Evolutionary conservation across 2,113 vertebrate species (phyloP).

Genomic region (Aptenodytes forsteri): DNA sequence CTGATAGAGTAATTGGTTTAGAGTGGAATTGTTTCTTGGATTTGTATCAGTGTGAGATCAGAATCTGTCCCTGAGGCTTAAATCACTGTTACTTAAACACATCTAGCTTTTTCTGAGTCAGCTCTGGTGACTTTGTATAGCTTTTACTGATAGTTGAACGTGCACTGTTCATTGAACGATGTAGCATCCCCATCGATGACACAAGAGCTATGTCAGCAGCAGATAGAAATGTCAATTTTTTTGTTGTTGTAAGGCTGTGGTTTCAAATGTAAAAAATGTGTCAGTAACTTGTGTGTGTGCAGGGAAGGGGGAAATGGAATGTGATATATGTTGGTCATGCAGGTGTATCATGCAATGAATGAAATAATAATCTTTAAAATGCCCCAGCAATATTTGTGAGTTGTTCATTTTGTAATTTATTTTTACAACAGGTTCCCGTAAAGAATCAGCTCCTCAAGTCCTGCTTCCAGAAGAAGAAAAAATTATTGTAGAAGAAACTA

Average conservation of each 20-base stretch:
- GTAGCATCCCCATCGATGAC: rapidly evolving
- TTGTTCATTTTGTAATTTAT: constrained; percentile 45
- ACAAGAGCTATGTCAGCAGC: not conserved
- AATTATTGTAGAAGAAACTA: constrained; percentile 88
- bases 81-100: not conserved
- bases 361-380: not conserved
- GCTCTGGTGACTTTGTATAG: not conserved
- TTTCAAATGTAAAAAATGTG: not conserved
- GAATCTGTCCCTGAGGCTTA: not conserved
- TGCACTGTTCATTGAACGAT: not conserved
- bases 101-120: not conserved
- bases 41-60: not conserved
- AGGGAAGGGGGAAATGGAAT: not conserved
- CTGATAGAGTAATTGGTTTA: not conserved
- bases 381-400: not conserved
- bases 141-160: not conserved
- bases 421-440: constrained; percentile 84
- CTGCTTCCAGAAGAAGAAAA: constrained; percentile 91
- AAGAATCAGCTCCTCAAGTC: constrained; percentile 88
- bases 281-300: not conserved
- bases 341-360: not conserved
- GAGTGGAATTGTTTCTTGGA: not conserved
- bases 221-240: not conserved
- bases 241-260: not conserved
- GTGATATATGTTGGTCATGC: not conserved